Conservation (phyloP, 2,797 vertebrate species). For the Eulemur coronatus region DNA sequence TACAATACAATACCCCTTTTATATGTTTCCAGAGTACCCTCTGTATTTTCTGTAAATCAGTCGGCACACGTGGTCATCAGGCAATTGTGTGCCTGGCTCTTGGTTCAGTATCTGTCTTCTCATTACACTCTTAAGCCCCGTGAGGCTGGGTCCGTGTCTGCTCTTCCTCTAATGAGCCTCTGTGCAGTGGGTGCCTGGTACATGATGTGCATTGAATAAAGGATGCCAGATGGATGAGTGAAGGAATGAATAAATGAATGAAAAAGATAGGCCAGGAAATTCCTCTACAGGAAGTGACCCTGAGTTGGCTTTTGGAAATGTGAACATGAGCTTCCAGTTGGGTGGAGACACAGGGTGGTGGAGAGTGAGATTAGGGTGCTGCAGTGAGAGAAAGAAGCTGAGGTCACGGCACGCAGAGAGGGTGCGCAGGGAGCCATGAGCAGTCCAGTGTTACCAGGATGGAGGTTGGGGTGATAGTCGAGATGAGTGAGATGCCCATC, state of each 20-base stretch:
- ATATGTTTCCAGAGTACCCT: not conserved
- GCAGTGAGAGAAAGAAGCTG: not conserved
- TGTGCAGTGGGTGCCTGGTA: not conserved
- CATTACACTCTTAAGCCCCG: not conserved
- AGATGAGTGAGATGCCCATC: not conserved
- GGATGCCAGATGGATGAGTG: not conserved
- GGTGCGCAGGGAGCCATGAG: not conserved
- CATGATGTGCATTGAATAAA: not conserved
- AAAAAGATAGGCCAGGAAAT: not conserved
- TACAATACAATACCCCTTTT: not conserved
- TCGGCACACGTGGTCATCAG: not conserved
- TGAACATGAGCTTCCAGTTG: not conserved
- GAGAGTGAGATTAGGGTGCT: too few species aligned
- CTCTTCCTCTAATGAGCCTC: not conserved
- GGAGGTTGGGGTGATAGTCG: fast-evolving
- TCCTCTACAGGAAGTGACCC: not conserved
- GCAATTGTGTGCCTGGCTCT: not conserved
- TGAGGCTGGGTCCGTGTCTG: fast-evolving
- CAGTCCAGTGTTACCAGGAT: fast-evolving
- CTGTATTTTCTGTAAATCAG: not conserved
- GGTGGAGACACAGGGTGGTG: not conserved
- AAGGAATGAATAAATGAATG: not conserved
- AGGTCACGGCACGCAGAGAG: not conserved
- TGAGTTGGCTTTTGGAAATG: not conserved
- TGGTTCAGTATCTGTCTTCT: not conserved